Base-by-base conservation (phyloP, 2,888 invertebrate species). In the Drosophila helvetica region DNA sequence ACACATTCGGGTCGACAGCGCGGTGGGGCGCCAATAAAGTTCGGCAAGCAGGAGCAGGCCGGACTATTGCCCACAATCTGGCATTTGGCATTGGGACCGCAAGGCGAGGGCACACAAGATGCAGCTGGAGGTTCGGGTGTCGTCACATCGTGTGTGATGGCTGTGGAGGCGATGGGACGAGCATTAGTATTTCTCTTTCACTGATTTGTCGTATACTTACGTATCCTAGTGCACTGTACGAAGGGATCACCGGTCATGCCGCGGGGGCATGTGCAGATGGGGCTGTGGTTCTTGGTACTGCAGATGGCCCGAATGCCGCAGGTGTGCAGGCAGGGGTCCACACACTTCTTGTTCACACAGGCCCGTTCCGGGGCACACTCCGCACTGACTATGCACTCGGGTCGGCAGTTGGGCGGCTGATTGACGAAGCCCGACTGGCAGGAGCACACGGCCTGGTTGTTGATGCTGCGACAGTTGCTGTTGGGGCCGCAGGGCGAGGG, bases 221-320 rank as follows among this genome's bases (percentile, higher is more conserved):
- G 93, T 86, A 93, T 93, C 78, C 93, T 93, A 56, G 94, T 93
- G 87, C 97, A 97, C 88, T 95, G 95, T 3, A 94, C 94, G 90
- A 97, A 97, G 58, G 97, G 97, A 94, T 97, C 96, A 51, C 98
- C 98, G 45, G 96, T 96, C 92, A 95, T 96, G n/a, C 96, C 96
- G 47, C 94, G 93, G 50, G 96, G 95, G 83, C 98, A 98, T 4
- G 96, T 96, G 89, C 98, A 98, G 74, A 97, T 96, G 3, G 97
- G 97, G 87, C 96, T 96, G 91, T 97, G 97, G 90, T 97, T 96
- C 89, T 95, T 95, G 0, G 96, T 95, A 53, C 94, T 94, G 88
- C 98, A 98, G 78, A 96, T 95, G 2, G 97, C 97, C 80, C 95
- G 94, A 56, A 96, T 93, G n/a, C 97, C 97, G 90, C 97, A 97